phyloP scores from a whole-genome alignment of 2,797 vertebrate species.

The Anguilla megastoma region DNA sequence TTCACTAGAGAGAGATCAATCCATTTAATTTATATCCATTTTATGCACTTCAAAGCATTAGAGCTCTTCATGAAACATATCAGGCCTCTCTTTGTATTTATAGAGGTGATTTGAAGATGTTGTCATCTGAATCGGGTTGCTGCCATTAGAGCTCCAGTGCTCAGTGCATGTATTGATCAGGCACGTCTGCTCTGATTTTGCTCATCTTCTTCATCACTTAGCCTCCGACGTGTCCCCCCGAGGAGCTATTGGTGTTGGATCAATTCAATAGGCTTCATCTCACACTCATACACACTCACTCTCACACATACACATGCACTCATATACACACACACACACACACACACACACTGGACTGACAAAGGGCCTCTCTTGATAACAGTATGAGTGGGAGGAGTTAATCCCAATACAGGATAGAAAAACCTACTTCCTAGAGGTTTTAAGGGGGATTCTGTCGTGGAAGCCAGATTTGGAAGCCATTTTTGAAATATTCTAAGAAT shows the following conservation, averaged over 20 bases:
- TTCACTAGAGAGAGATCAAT: slow-evolving; percentile 14
- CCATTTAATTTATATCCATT: slow-evolving; percentile 24
- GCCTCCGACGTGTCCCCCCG: neutral
- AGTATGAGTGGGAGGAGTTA: neutral
- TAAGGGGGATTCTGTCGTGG: neutral
- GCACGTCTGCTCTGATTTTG: slow-evolving; percentile 2
- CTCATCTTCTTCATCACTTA: neutral
- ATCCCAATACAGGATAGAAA: neutral
- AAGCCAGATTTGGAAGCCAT: neutral
- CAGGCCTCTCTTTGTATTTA: neutral
- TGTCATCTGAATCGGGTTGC: neutral
- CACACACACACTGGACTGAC: neutral
- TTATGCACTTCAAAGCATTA: slow-evolving; percentile 13
- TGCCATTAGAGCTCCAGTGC: neutral
- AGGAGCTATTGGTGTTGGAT: neutral
- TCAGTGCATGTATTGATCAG: slow-evolving; percentile 10
- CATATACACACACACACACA: slow-evolving; percentile 9
- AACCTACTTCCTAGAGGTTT: neutral
- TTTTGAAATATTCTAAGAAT: neutral
- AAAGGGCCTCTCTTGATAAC: neutral
- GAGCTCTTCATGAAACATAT: neutral
- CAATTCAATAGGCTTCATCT: slow-evolving; percentile 4
- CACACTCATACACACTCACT: neutral
- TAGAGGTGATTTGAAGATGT: neutral
- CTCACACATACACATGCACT: neutral